These are phyloP conservation scores for Hyppa rectilinea DNA, from an alignment of 2,888 invertebrate genomes.

Conservation along the genomic window DNA sequence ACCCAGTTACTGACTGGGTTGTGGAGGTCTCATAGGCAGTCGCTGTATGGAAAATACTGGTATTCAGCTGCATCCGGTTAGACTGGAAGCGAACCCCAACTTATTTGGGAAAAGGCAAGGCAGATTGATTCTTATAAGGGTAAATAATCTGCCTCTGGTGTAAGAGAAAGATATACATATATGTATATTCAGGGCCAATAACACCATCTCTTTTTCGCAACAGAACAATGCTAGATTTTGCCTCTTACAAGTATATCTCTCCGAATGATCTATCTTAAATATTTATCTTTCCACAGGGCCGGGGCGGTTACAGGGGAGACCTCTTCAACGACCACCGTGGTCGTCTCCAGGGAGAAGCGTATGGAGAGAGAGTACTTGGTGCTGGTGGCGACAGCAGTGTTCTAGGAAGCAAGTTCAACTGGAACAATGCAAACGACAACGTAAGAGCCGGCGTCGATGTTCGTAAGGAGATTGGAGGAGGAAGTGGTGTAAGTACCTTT, in stretches of 20 bases:
- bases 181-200: neutral
- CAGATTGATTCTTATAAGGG: too few species aligned
- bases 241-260: neutral
- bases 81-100: too few species aligned
- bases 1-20: too few species aligned
- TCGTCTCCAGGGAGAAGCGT: slow-evolving; percentile 73
- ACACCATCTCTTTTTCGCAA: neutral
- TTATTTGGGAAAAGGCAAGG: too few species aligned
- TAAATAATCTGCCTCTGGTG: neutral
- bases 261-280: neutral
- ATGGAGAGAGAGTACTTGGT: slow-evolving; percentile 78
- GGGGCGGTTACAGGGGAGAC: slow-evolving; percentile 79
- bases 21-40: too few species aligned
- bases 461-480: slow-evolving; percentile 77
- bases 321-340: slow-evolving; percentile 82
- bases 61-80: too few species aligned
- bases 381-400: slow-evolving; percentile 76
- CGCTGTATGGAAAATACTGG: too few species aligned
- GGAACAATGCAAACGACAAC: slow-evolving; percentile 73
- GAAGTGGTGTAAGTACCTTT: slow-evolving; percentile 79
- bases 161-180: neutral
- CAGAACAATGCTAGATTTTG: neutral
- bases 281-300: slow-evolving; percentile 70
- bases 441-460: slow-evolving; percentile 76
- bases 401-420: slow-evolving; percentile 78